These are phyloP conservation scores for Narcine bancroftii DNA, from an alignment of 2,113 vertebrate species.

Conservation along the genomic window DNA sequence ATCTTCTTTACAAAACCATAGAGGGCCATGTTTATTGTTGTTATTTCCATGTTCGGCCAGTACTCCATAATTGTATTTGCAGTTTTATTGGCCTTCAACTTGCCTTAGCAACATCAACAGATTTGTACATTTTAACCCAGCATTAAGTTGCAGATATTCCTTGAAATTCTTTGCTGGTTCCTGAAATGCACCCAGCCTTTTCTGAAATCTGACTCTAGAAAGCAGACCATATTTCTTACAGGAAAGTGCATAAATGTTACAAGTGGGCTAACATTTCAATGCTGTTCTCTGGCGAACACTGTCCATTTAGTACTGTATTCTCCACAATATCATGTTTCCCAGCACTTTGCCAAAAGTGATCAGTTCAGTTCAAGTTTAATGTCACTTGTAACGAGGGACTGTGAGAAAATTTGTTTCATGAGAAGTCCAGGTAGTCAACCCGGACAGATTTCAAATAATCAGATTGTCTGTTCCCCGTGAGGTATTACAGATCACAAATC, in stretches of 20 bases:
- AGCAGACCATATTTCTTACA: background rate
- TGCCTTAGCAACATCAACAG: background rate
- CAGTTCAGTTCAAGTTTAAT: too few species aligned
- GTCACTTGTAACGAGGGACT: too few species aligned
- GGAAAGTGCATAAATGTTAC: background rate
- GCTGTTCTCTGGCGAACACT: background rate
- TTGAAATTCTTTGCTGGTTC: background rate
- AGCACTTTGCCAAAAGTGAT: background rate
- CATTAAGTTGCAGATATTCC: background rate
- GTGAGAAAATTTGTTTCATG: too few species aligned
- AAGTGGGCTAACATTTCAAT: background rate
- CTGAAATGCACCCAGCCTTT: background rate
- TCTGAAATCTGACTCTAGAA: background rate
- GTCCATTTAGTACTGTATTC: background rate
- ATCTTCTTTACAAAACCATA: background rate
- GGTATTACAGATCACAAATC: background rate
- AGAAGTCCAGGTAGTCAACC: too few species aligned
- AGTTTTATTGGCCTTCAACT: background rate
- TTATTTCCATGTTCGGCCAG: background rate
- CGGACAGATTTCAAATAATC: too few species aligned
- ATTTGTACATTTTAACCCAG: background rate
- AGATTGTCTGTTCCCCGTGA: background rate
- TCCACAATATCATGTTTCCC: background rate
- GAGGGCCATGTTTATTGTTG: background rate
- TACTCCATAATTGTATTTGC: background rate